Evolutionary conservation across 2,797 vertebrate species (phyloP).

Genomic region (Loris lydekkerianus): DNA sequence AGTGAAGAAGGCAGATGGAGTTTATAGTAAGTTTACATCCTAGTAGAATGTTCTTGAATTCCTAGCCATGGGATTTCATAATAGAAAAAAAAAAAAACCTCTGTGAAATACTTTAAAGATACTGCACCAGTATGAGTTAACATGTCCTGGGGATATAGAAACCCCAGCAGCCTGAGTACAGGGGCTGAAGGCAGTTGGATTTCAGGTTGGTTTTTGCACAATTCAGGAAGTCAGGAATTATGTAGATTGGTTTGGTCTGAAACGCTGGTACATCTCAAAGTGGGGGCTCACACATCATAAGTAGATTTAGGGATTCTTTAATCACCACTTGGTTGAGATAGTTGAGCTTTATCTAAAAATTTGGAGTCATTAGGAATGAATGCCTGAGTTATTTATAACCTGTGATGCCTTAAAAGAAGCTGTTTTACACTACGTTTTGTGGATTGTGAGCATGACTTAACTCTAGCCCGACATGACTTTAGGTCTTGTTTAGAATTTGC

Average conservation of each 20-base stretch:
- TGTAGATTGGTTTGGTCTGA: neutral
- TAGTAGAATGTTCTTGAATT: neutral
- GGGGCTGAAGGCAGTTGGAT: neutral
- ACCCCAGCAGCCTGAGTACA: neutral
- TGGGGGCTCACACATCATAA: neutral
- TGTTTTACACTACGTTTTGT: neutral
- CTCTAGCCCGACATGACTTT: neutral
- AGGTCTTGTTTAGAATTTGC: neutral
- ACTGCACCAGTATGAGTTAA: neutral
- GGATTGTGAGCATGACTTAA: neutral
- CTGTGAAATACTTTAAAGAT: neutral
- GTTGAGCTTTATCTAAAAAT: neutral
- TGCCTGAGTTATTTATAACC: neutral
- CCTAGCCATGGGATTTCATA: neutral
- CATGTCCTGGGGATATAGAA: neutral
- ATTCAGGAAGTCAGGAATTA: neutral
- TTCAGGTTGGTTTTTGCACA: neutral
- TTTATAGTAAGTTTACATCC: no score
- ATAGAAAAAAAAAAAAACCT: neutral
- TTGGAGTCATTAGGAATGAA: neutral
- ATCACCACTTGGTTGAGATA: neutral
- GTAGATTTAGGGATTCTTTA: neutral
- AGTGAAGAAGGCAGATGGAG: neutral
- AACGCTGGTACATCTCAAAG: neutral
- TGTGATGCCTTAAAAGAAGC: neutral